These are phyloP conservation scores for Turnix velox DNA, from an alignment of 2,113 vertebrate species.

Conservation along the genomic window DNA sequence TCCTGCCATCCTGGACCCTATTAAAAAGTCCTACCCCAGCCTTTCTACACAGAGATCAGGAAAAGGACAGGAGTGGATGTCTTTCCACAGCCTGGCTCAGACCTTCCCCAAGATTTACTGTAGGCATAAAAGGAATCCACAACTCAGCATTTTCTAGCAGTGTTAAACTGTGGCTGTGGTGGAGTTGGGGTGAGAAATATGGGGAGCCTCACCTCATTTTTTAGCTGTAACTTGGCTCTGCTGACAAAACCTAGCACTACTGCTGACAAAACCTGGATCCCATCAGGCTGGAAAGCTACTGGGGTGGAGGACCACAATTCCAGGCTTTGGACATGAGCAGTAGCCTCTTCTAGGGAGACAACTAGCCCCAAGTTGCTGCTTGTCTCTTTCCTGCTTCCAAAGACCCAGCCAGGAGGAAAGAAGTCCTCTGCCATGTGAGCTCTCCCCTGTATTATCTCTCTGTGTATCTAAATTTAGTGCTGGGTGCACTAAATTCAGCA, in stretches of 20 bases:
- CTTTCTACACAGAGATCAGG: not conserved
- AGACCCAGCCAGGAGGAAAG: not conserved
- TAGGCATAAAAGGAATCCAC: not conserved
- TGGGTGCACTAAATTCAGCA: not conserved
- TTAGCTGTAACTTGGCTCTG: not conserved
- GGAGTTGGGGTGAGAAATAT: not conserved
- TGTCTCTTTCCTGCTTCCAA: not conserved
- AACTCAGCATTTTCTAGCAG: rapidly evolving
- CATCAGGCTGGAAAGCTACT: not conserved
- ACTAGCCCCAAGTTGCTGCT: not conserved
- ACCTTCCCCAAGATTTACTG: not conserved
- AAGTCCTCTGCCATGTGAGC: not conserved
- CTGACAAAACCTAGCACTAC: not conserved
- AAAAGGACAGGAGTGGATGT: not conserved
- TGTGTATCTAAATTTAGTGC: not conserved
- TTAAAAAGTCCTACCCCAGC: too few relatives aligned
- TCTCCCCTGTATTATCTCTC: not conserved
- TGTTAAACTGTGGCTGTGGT: not conserved
- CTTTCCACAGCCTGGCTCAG: not conserved
- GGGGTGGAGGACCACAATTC: not conserved
- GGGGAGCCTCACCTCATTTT: not conserved
- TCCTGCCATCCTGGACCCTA: too few relatives aligned
- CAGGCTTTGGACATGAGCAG: not conserved
- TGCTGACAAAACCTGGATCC: not conserved
- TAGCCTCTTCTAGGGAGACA: not conserved